A percentile compares a stretch with the other conserved stretches of the same genome.
Evolutionary conservation across 2,797 vertebrate species (phyloP).

Genomic region (Xerus rutilus): DNA sequence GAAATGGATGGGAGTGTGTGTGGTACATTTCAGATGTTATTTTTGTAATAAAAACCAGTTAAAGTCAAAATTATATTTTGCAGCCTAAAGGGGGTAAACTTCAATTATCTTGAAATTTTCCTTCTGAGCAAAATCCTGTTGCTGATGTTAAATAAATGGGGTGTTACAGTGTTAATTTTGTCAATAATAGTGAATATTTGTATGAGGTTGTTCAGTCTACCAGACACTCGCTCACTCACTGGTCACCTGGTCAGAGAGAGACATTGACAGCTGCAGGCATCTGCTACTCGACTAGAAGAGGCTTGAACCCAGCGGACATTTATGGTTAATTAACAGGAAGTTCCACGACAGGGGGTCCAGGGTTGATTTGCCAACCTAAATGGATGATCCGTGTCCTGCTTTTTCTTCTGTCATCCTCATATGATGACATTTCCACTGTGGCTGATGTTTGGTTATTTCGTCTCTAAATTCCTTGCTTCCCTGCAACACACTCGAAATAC

Average conservation of each 20-base stretch:
- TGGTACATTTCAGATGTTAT: conserved; percentile 1
- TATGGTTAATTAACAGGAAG: not conserved
- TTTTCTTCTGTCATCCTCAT: not conserved
- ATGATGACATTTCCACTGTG: not conserved
- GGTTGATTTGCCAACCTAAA: not conserved
- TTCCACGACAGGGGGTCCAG: not conserved
- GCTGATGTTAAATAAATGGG: conserved; percentile 67
- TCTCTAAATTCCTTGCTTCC: not conserved
- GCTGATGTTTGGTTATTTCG: not conserved
- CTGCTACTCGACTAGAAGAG: not conserved
- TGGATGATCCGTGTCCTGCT: not conserved
- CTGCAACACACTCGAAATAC: not conserved
- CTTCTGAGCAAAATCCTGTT: conserved; percentile 62
- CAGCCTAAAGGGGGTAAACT: conserved; percentile 63
- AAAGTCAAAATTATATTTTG: conserved; percentile 68
- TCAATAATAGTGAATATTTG: conserved; percentile 65
- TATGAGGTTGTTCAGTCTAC: conserved; percentile 18
- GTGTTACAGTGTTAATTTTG: conserved; percentile 64
- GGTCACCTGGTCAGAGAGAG: not conserved
- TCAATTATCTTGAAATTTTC: conserved; percentile 76
- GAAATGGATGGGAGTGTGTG: not conserved
- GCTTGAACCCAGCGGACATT: not conserved
- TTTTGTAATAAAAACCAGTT: conserved; percentile 50
- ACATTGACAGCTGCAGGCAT: not conserved
- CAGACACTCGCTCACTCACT: not conserved